These are phyloP conservation scores for Sebastes cheni DNA, from an alignment of 2,797 vertebrate species.

Conservation along the genomic window DNA sequence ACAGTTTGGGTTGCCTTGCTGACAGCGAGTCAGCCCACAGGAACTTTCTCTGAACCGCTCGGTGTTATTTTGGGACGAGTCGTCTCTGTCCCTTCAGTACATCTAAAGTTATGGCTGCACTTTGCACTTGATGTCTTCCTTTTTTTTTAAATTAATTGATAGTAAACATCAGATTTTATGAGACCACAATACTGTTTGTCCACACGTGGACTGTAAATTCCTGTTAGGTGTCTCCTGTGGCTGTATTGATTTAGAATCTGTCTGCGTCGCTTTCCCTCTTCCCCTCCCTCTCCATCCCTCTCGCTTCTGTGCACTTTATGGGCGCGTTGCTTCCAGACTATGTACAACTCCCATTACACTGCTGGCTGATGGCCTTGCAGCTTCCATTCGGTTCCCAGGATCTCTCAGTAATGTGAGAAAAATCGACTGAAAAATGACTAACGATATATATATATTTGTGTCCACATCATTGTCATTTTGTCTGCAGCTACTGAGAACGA, in stretches of 20 bases:
- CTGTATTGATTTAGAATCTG: constrained; percentile 47
- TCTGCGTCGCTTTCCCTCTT: constrained; percentile 8
- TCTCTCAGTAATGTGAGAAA: constrained; percentile 34
- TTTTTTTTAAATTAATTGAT: constrained; percentile 51
- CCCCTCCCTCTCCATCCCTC: background rate
- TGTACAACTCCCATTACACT: constrained; percentile 14
- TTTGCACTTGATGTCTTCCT: constrained; percentile 29
- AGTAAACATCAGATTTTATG: constrained; percentile 59
- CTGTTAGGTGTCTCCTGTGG: constrained; percentile 36
- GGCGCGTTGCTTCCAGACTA: constrained; percentile 23
- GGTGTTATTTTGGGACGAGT: constrained; percentile 38
- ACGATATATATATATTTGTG: background rate
- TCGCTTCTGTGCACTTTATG: constrained; percentile 23
- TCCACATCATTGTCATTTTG: background rate
- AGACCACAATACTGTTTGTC: constrained; percentile 20
- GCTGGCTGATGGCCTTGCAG: constrained; percentile 26
- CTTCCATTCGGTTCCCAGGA: constrained; percentile 9
- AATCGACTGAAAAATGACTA: background rate
- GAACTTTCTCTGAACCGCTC: constrained; percentile 6
- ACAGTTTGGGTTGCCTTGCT: constrained; percentile 18
- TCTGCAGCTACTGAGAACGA: background rate
- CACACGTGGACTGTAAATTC: constrained; percentile 49
- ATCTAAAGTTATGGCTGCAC: constrained; percentile 36
- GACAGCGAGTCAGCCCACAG: constrained; percentile 11
- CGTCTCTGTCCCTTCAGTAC: constrained; percentile 27